These are phyloP conservation scores for Sarcophaga rosellei DNA, from an alignment of 2,888 invertebrate genomes.

Conservation along the genomic window DNA sequence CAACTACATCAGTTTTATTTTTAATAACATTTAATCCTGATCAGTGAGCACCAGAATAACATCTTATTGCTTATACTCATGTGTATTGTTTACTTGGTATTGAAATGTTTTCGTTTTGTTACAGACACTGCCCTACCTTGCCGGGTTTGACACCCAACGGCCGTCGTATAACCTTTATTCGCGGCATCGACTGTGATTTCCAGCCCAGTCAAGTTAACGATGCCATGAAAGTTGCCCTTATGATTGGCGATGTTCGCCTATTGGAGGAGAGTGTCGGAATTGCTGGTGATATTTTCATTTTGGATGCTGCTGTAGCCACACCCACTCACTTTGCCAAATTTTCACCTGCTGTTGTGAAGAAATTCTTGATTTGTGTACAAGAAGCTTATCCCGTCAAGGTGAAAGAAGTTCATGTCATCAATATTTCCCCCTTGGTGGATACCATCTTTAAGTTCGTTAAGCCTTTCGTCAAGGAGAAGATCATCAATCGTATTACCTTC, in stretches of 20 bases:
- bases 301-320: conserved; percentile 90
- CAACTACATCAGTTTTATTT: no score
- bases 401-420: conserved; percentile 93
- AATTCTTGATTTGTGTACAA: conserved; percentile 92
- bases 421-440: conserved; percentile 91
- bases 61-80: no score
- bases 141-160: conserved; percentile 92
- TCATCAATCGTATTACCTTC: conserved; percentile 90
- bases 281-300: conserved; percentile 91
- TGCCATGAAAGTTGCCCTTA: conserved; percentile 90
- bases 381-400: conserved; percentile 94
- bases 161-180: conserved; percentile 88
- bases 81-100: no score
- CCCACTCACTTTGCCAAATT: conserved; percentile 92
- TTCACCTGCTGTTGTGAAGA: conserved; percentile 90
- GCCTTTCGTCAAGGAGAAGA: conserved; percentile 93
- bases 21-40: no score
- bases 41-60: no score
- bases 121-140: conserved; percentile 89
- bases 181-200: conserved; percentile 87
- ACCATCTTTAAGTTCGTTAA: conserved; percentile 93
- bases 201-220: conserved; percentile 88
- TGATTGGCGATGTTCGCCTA: conserved; percentile 92
- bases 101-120: conserved; percentile 69
- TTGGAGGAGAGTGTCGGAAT: conserved; percentile 90